Percentiles rank a stretch among this genome's conserved stretches.
These are phyloP conservation scores for Motacilla alba DNA, from an alignment of 2,113 vertebrate species.

Conservation along the genomic window DNA sequence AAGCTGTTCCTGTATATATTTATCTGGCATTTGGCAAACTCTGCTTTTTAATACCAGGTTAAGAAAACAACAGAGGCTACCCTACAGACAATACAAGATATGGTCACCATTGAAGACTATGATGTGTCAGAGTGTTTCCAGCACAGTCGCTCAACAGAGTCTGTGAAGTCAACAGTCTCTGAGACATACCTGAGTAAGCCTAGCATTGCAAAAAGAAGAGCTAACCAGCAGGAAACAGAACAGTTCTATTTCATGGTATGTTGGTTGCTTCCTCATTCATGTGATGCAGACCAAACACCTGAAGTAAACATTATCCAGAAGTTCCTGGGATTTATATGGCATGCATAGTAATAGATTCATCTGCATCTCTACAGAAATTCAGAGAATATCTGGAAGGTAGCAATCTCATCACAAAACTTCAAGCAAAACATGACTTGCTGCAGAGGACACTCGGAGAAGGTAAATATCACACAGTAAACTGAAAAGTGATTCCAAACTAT, in stretches of 20 bases:
- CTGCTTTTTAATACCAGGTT: conserved; percentile 74
- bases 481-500: neutral
- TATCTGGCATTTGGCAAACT: neutral
- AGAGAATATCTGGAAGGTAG: conserved; percentile 97
- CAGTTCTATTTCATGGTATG: conserved; percentile 98
- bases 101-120: conserved; percentile 98
- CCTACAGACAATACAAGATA: conserved; percentile 95
- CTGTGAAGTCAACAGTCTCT: conserved; percentile 93
- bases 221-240: conserved; percentile 97
- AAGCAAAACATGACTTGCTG: conserved; percentile 97
- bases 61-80: conserved; percentile 98
- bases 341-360: conserved; percentile 46
- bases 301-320: neutral
- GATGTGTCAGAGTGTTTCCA: conserved; percentile 98
- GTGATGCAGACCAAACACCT: neutral
- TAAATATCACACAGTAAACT: conserved; percentile 52
- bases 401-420: conserved; percentile 98
- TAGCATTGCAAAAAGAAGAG: conserved; percentile 95
- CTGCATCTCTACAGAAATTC: conserved; percentile 89
- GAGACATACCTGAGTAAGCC: conserved; percentile 98
- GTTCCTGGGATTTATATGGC: neutral
- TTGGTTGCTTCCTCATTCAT: neutral
- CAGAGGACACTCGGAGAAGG: conserved; percentile 94
- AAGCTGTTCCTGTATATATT: neutral
- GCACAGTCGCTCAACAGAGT: conserved; percentile 96